Percentiles rank a stretch among this genome's conserved stretches.
phyloP scores from a whole-genome alignment of 2,113 vertebrate species.

The Pavo muticus region DNA sequence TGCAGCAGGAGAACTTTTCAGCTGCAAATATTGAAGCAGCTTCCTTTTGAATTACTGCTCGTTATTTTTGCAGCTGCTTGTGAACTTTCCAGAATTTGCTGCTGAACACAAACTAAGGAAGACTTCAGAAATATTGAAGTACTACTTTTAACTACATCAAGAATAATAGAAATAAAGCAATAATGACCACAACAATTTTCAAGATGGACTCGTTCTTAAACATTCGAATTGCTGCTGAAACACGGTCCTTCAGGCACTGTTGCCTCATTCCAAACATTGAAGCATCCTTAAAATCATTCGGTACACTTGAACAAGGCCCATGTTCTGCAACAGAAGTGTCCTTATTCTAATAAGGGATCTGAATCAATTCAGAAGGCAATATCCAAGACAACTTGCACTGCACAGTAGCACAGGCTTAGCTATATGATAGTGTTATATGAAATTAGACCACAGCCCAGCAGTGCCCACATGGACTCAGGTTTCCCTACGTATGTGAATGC shows the following conservation, averaged over 20 bases:
- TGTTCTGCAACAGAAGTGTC: background rate
- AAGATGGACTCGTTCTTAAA: conserved; percentile 29
- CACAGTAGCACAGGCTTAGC: background rate
- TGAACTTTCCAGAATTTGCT: conserved; percentile 54
- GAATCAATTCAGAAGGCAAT: background rate
- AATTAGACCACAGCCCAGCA: background rate
- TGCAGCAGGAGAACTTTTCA: conserved; percentile 50
- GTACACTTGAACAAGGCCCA: background rate
- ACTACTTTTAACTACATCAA: conserved; percentile 40
- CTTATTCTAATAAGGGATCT: background rate
- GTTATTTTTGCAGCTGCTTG: conserved; percentile 15
- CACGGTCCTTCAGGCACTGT: background rate
- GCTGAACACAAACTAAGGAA: conserved; percentile 34
- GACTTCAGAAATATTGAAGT: conserved; percentile 55
- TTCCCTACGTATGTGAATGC: background rate
- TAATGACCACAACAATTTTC: background rate
- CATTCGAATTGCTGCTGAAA: conserved; percentile 40
- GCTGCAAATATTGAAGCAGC: conserved; percentile 39
- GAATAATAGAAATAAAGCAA: conserved; percentile 51
- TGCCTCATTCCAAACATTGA: background rate
- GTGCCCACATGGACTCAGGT: background rate
- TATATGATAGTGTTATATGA: background rate
- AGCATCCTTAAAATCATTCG: conserved; percentile 1
- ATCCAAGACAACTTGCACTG: background rate
- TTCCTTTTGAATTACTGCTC: conserved; percentile 45